These are phyloP conservation scores for Tanypteryx hageni DNA, from an alignment of 2,888 invertebrate genomes.

Conservation along the genomic window DNA sequence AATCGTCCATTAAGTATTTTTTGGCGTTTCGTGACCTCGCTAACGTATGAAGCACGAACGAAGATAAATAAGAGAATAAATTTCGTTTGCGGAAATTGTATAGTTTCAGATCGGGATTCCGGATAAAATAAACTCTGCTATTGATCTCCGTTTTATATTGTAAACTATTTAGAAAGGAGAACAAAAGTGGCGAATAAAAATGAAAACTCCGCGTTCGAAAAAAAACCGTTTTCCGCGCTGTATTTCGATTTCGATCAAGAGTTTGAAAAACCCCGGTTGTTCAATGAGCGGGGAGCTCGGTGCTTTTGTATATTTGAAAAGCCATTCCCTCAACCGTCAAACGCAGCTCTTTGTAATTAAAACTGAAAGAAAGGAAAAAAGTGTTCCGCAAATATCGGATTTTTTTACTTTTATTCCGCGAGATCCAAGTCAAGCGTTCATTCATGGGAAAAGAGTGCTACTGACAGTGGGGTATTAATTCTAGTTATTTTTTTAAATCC, in stretches of 20 bases:
- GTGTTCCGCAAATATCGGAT: constrained; percentile 52
- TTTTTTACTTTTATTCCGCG: constrained; percentile 8
- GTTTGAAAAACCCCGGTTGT: background rate
- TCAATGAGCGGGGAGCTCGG: background rate
- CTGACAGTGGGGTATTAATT: constrained; percentile 60
- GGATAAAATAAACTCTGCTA: background rate
- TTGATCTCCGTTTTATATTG: background rate
- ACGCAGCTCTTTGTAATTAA: constrained; percentile 55
- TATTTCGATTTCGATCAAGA: constrained; percentile 17
- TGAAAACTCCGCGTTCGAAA: background rate
- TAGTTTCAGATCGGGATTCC: background rate
- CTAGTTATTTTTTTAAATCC: background rate
- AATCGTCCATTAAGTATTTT: no score
- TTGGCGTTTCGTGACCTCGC: no score
- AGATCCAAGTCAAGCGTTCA: constrained; percentile 40
- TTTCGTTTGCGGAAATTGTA: background rate
- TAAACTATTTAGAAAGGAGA: background rate
- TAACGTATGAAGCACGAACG: no score
- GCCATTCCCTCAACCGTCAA: constrained; percentile 58
- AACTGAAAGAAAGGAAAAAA: constrained; percentile 50
- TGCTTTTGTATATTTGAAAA: constrained; percentile 37
- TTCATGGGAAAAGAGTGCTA: constrained; percentile 52
- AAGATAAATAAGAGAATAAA: no score
- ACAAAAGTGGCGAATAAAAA: constrained; percentile 1
- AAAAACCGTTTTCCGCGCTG: background rate